Evolutionary conservation across 1,140 invertebrate species (phyloP), one percentile per base, ranked within the genome.

Genomic region (Pararge aegeria): DNA sequence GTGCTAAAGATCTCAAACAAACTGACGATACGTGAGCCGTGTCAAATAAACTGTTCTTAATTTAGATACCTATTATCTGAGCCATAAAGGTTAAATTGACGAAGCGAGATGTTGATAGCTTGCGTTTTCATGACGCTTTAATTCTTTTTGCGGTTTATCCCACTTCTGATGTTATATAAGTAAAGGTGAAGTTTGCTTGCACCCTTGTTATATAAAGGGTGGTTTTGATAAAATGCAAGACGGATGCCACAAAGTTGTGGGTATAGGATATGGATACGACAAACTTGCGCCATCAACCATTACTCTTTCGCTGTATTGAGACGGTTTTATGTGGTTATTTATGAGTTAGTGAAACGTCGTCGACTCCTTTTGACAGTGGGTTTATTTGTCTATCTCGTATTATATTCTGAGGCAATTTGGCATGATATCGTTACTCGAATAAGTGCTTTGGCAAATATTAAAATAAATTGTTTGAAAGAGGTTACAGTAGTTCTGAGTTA

Each of bases 1-100:
- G 54, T 76, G 5, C 13, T 16, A 42, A 18, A 42, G 10, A 15
- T 13, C 16, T 73, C 73, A 68, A 75, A 64, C 65, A 64, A 38
- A 73, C 48, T 66, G 64, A 60, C 49, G 62, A 20, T 42, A 57
- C 30, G 50, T 46, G 50, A 34, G 46, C 18, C 15, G 38, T 34
- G 49, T 44, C 54, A 61, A 57, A 53, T 53, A 27, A 16, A 42
- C 16, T 18, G n/a, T 42, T 42, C 3, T 5, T 7, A 16, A 42
- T 42, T 42, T 12, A 42, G 13, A 18, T 15, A 4, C 9, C 37
- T 53, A 53, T 24, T 53, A 20, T 15, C 1, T 24, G 5, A 13
- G 1, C 5, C 2, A 24, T 40, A 53, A 53, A 37, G 51, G 13
- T 21, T 13, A 53, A 24, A 53, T 20, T 53, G 19, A 20, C 18